phyloP scores from a whole-genome alignment of 2,888 invertebrate genomes.

The Sympetrum striolatum region DNA sequence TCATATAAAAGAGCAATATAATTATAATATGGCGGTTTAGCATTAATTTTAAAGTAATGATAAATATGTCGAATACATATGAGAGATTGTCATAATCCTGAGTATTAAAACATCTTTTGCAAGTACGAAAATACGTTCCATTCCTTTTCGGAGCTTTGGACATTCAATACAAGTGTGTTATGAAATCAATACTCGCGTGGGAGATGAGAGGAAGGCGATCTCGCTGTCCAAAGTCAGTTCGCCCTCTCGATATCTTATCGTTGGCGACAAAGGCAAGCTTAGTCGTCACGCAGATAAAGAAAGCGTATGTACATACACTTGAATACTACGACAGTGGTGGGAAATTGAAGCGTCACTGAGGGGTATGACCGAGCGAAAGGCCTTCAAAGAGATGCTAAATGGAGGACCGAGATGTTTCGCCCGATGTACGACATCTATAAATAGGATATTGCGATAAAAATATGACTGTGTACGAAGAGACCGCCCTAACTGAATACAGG shows the following conservation, averaged over 20 bases:
- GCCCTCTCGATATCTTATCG: slow-evolving; percentile 10
- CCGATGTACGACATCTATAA: background rate
- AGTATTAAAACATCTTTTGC: too few species aligned
- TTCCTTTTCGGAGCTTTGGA: too few species aligned
- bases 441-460: too few species aligned
- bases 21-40: too few species aligned
- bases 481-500: too few species aligned
- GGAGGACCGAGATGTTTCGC: background rate
- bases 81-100: too few species aligned
- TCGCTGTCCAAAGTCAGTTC: background rate
- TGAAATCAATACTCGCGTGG: background rate
- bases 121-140: too few species aligned
- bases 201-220: background rate
- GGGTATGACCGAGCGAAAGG: background rate
- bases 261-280: background rate
- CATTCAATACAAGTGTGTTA: too few species aligned
- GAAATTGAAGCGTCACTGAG: background rate
- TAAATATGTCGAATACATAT: too few species aligned
- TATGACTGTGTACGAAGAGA: too few species aligned
- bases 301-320: background rate
- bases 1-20: too few species aligned
- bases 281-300: background rate
- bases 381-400: background rate
- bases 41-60: too few species aligned
- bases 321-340: background rate